Percentiles rank a stretch among this genome's conserved stretches.
phyloP scores from a whole-genome alignment of 2,797 vertebrate species.

The Ispidina lecontei region DNA sequence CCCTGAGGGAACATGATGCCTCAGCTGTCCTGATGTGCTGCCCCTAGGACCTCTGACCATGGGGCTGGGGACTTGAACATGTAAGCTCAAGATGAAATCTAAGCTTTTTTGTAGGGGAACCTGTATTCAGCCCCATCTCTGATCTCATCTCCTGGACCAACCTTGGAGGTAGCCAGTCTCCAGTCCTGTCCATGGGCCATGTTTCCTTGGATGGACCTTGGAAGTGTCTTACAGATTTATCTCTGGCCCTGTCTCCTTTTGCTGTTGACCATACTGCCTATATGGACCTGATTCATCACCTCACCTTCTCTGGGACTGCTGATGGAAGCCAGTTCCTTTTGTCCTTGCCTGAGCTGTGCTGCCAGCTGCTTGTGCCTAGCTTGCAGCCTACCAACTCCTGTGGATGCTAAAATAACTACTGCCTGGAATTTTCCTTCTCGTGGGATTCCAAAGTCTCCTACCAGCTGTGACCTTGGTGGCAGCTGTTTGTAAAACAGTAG shows the following conservation, averaged over 20 bases:
- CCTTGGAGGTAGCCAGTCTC: not conserved
- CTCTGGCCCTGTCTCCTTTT: not conserved
- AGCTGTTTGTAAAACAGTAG: too few relatives aligned
- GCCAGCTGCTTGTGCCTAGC: not conserved
- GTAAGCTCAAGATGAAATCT: not conserved
- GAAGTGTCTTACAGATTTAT: not conserved
- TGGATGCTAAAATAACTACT: too few relatives aligned
- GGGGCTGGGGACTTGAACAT: not conserved
- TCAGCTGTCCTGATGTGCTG: not conserved
- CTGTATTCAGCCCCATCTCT: not conserved
- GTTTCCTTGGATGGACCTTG: not conserved
- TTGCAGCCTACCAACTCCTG: accelerated
- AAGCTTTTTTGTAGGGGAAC: not conserved
- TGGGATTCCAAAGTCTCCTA: too few relatives aligned
- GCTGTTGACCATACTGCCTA: not conserved
- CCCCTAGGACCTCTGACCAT: not conserved
- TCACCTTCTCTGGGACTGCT: not conserved
- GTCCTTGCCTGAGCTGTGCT: not conserved
- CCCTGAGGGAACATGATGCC: not conserved
- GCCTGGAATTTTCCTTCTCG: too few relatives aligned
- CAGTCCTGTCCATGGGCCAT: not conserved
- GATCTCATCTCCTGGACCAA: not conserved
- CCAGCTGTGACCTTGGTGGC: too few relatives aligned
- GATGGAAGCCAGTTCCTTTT: not conserved
- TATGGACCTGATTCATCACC: not conserved